Percentiles rank a stretch among this genome's conserved stretches.
Conservation (phyloP, 2,888 invertebrate species). For the Portevinia maculata region DNA sequence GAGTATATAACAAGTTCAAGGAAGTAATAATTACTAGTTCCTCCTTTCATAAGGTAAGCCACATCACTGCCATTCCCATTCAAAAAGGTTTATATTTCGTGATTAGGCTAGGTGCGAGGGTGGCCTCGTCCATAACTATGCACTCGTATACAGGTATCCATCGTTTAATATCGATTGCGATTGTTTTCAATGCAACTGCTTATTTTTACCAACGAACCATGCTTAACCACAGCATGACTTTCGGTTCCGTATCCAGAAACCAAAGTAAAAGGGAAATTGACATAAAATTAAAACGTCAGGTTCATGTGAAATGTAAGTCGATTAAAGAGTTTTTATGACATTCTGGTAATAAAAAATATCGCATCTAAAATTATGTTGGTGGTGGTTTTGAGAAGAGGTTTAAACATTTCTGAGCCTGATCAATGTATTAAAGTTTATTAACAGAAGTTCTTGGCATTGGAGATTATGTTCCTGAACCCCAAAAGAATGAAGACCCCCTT, state of each 20-base stretch:
- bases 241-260: constrained; percentile 21
- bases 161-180: not conserved
- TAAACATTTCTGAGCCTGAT: too few relatives aligned
- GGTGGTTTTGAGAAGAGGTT: too few relatives aligned
- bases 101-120: not conserved
- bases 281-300: too few relatives aligned
- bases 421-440: too few relatives aligned
- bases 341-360: too few relatives aligned
- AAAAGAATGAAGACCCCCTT: too few relatives aligned
- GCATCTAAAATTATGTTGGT: too few relatives aligned
- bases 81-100: not conserved
- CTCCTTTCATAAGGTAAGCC: constrained; percentile 8
- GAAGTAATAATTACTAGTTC: not conserved
- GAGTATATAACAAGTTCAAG: constrained; percentile 17
- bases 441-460: too few relatives aligned
- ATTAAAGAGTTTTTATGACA: too few relatives aligned
- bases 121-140: too few relatives aligned
- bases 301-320: too few relatives aligned
- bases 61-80: not conserved
- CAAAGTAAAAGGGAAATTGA: constrained; percentile 9
- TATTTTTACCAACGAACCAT: not conserved
- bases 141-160: not conserved
- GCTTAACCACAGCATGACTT: constrained; percentile 20
- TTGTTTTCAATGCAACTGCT: not conserved
- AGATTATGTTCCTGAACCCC: too few relatives aligned